Conservation (phyloP, 2,797 vertebrate species). For the Trichosurus vulpecula region DNA sequence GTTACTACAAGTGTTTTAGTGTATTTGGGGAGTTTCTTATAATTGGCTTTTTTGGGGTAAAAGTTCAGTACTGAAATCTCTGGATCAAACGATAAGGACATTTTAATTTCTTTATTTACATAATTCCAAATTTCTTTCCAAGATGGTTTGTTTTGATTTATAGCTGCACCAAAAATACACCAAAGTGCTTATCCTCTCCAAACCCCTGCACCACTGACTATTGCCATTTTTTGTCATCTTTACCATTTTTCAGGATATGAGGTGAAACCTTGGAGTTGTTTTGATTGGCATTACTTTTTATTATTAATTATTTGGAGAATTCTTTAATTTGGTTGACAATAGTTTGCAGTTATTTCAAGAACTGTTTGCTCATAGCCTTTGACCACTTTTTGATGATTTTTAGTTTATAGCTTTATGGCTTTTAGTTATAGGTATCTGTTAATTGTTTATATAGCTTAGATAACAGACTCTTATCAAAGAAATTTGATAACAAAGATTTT, state of each 20-base stretch:
- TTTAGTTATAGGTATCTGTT: not conserved
- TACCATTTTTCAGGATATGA: not conserved
- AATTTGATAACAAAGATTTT: not conserved
- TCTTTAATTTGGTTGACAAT: not conserved
- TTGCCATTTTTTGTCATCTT: not conserved
- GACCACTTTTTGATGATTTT: not conserved
- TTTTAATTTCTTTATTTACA: not conserved
- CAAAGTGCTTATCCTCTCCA: rapidly evolving
- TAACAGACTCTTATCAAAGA: not conserved
- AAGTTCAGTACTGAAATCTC: not conserved
- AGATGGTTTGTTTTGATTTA: not conserved
- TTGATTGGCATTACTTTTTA: not conserved
- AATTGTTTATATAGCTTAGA: not conserved
- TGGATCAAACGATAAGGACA: not conserved
- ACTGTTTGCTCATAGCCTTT: not conserved
- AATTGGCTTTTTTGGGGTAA: not conserved
- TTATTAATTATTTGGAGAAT: not conserved
- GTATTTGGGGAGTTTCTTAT: not conserved
- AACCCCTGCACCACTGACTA: not conserved
- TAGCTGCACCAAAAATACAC: not conserved
- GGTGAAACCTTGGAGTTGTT: not conserved
- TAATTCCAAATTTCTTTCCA: not conserved
- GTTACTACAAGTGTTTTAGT: not conserved
- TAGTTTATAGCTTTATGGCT: not conserved
- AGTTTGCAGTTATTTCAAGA: not conserved